phyloP scores from a whole-genome alignment of 2,888 invertebrate species.

The Eilema sororculum region DNA sequence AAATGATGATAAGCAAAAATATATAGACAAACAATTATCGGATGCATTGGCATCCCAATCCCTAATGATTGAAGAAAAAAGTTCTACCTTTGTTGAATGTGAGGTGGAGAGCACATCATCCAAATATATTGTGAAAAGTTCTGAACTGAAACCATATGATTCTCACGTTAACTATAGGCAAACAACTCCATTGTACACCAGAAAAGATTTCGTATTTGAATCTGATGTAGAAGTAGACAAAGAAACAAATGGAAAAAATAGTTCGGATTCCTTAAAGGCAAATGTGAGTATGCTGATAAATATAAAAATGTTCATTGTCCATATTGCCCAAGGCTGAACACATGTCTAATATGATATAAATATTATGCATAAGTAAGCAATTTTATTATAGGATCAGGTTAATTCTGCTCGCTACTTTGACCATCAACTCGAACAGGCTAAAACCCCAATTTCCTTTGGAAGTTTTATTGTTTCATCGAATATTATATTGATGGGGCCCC shows the following conservation, averaged over 20 bases:
- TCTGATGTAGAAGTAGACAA: background rate
- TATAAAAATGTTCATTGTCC: background rate
- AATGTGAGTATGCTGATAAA: background rate
- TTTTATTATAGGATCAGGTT: too few species aligned
- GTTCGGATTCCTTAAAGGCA: too few species aligned
- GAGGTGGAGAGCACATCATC: slow-evolving; percentile 5
- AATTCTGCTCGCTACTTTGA: too few species aligned
- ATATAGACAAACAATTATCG: slow-evolving; percentile 5
- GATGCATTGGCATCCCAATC: background rate
- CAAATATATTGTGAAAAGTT: slow-evolving; percentile 14
- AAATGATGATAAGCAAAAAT: slow-evolving; percentile 8
- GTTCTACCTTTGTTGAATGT: slow-evolving; percentile 9
- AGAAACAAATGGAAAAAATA: background rate
- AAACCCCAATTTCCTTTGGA: too few species aligned
- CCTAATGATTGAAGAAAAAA: background rate
- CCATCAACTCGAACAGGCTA: background rate
- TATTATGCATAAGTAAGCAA: too few species aligned
- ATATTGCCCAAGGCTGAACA: too few species aligned
- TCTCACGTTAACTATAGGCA: background rate
- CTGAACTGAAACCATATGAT: background rate
- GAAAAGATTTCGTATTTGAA: background rate
- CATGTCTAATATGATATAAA: too few species aligned
- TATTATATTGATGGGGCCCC: too few species aligned
- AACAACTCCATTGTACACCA: background rate
- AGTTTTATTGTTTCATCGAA: too few species aligned